These are phyloP conservation scores for Leiothrix lutea DNA, from an alignment of 2,113 vertebrate species.

Conservation along the genomic window DNA sequence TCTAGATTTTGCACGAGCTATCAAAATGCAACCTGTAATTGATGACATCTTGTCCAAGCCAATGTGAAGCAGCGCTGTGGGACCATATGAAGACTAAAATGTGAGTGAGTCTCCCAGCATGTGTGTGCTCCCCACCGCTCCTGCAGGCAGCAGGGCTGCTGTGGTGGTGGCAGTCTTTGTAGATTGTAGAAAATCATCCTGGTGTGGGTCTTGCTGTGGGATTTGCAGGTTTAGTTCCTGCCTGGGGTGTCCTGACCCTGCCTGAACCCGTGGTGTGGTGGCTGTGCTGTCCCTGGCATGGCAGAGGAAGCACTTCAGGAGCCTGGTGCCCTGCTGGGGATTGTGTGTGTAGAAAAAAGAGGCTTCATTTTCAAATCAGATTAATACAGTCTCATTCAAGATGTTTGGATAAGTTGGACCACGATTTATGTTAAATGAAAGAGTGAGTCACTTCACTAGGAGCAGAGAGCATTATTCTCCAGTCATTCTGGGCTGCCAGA, in stretches of 20 bases:
- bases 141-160: not conserved
- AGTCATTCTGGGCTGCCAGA: not conserved
- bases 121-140: not conserved
- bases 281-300: not conserved
- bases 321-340: not conserved
- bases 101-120: not conserved
- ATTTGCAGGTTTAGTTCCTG: not conserved
- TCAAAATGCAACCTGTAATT: not conserved
- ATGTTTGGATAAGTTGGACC: not conserved
- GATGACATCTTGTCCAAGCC: not conserved
- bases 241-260: not conserved
- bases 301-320: not conserved
- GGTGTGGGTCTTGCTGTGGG: not conserved
- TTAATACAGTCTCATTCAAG: not conserved
- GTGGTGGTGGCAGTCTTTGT: not conserved
- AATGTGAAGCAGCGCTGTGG: not conserved
- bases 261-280: not conserved
- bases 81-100: not conserved
- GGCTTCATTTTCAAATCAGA: not conserved
- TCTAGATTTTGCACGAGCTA: not conserved
- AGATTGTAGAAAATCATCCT: rapidly evolving
- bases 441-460: not conserved
- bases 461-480: not conserved
- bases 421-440: not conserved
- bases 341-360: not conserved